Conservation (phyloP, 2,113 vertebrate genomes). For the Sigmodon hispidus region DNA sequence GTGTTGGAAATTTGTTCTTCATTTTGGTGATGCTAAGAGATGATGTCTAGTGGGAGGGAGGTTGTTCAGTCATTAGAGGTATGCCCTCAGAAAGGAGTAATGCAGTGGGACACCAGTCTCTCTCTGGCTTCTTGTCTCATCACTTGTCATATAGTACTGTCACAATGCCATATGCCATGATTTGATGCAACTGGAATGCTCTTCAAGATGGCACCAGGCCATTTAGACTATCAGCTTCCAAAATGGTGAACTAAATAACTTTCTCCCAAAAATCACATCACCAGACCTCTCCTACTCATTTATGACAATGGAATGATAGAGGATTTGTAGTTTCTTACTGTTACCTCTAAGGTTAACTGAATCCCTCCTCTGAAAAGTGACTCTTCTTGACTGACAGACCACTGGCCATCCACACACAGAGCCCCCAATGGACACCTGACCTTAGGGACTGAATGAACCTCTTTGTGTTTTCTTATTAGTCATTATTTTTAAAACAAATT, state of each 20-base stretch:
- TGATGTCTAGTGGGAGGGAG: neutral
- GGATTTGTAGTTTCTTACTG: neutral
- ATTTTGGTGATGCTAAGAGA: neutral
- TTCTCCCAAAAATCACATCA: neutral
- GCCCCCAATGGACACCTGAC: neutral
- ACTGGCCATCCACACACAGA: neutral
- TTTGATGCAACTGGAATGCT: too few species aligned
- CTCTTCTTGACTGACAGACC: neutral
- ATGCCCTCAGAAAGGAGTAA: neutral
- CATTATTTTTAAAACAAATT: slow-evolving; percentile 15
- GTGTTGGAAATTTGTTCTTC: neutral
- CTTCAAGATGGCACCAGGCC: neutral
- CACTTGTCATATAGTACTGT: neutral
- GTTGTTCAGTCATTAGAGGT: neutral
- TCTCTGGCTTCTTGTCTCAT: neutral
- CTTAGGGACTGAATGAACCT: neutral
- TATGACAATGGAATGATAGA: neutral
- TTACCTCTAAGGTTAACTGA: neutral
- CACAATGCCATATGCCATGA: neutral
- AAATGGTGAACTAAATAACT: neutral
- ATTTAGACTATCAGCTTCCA: neutral
- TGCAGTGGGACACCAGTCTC: neutral
- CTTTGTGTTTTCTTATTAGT: neutral
- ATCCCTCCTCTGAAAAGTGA: neutral
- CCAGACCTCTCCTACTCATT: neutral